These are phyloP conservation scores for Pristionchus maxplancki DNA, from an alignment of 2,888 invertebrate species.

Conservation along the genomic window DNA sequence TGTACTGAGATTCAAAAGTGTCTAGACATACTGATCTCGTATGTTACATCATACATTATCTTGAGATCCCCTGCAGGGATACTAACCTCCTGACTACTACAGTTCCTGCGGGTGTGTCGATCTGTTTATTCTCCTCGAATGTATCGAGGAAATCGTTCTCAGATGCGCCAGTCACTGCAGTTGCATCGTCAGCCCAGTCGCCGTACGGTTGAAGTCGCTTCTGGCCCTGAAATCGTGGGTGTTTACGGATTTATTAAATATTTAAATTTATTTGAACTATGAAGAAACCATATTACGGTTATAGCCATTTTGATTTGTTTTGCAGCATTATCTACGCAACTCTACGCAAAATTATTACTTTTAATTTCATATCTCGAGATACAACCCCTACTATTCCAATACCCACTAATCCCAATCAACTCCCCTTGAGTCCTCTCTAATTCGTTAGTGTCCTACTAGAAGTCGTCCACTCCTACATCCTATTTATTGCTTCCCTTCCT, in stretches of 20 bases:
- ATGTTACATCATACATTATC: not conserved
- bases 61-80: not conserved
- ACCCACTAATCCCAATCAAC: not conserved
- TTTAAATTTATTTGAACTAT: too few relatives aligned
- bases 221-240: constrained; percentile 63
- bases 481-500: not conserved
- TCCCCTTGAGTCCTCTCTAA: not conserved
- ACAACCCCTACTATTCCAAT: not conserved
- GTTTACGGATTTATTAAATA: too few relatives aligned
- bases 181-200: constrained; percentile 75
- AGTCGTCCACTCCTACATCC: not conserved
- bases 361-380: too few relatives aligned
- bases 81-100: constrained; percentile 63
- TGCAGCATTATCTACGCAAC: too few relatives aligned
- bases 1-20: not conserved
- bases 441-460: not conserved
- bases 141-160: constrained; percentile 69
- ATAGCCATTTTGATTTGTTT: too few relatives aligned
- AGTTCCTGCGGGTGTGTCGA: constrained; percentile 52
- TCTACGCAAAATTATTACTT: not conserved
- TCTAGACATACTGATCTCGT: not conserved
- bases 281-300: too few relatives aligned
- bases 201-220: constrained; percentile 62
- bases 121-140: constrained; percentile 53
- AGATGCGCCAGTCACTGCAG: constrained; percentile 74